A percentile compares a stretch with the other conserved stretches of the same genome.
Evolutionary conservation across 2,797 vertebrate genomes (phyloP).

Genomic region (Parauchenoglanis ngamensis): DNA sequence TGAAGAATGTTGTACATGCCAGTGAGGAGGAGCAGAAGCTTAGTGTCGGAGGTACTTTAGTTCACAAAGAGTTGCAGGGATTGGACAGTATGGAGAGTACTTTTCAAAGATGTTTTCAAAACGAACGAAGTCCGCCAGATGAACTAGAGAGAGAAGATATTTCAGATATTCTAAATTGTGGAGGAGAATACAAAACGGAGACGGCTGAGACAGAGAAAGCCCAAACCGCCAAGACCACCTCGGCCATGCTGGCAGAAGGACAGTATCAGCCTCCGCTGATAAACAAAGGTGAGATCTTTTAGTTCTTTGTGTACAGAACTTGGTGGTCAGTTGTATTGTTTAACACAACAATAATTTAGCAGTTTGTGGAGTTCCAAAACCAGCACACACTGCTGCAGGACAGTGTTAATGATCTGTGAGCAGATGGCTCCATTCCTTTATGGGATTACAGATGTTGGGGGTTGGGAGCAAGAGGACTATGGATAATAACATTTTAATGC

Average conservation of each 20-base stretch:
- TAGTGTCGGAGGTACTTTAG: neutral
- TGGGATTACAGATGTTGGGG: slow-evolving; percentile 58
- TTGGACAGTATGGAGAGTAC: slow-evolving; percentile 66
- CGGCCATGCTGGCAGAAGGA: slow-evolving; percentile 30
- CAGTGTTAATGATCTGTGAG: slow-evolving; percentile 41
- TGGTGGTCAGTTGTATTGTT: neutral
- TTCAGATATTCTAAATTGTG: slow-evolving; percentile 34
- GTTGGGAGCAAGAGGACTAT: slow-evolving; percentile 62
- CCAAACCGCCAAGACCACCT: slow-evolving; percentile 7
- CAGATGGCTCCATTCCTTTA: slow-evolving; percentile 53
- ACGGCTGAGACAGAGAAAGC: slow-evolving; percentile 76
- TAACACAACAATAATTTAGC: neutral
- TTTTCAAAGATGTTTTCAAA: slow-evolving; percentile 53
- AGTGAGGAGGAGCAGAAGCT: slow-evolving; percentile 39
- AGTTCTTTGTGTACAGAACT: neutral
- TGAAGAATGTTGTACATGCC: slow-evolving; percentile 57
- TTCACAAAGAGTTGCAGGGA: slow-evolving; percentile 57
- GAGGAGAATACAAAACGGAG: slow-evolving; percentile 66
- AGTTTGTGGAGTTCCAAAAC: slow-evolving; percentile 24
- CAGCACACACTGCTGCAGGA: slow-evolving; percentile 57
- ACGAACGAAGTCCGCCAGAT: slow-evolving; percentile 48
- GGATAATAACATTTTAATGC: slow-evolving; percentile 52
- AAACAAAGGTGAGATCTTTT: slow-evolving; percentile 34
- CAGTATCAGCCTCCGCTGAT: slow-evolving; percentile 41
- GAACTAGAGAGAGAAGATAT: slow-evolving; percentile 70